Evolutionary conservation across 2,888 invertebrate genomes (phyloP).

Genomic region (Mycogona germanica): DNA sequence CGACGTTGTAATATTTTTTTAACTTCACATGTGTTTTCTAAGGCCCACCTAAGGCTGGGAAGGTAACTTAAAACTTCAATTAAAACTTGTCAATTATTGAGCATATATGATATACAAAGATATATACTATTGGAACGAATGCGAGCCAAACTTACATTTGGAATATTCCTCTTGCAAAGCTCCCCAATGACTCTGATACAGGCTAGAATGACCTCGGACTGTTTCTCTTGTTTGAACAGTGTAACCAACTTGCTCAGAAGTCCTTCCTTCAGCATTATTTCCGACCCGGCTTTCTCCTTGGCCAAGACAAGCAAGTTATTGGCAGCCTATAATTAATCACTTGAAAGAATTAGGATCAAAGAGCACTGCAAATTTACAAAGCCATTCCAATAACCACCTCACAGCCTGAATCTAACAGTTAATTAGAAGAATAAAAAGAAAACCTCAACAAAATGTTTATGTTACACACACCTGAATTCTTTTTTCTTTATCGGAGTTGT

Average conservation of each 20-base stretch:
- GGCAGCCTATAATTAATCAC: slow-evolving; percentile 57
- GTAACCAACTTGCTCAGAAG: slow-evolving; percentile 52
- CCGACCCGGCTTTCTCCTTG: slow-evolving; percentile 60
- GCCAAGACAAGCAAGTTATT: slow-evolving; percentile 85
- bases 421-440: no score
- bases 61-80: no score
- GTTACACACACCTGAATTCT: slow-evolving; percentile 29
- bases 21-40: no score
- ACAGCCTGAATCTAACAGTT: no score
- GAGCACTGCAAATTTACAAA: neutral
- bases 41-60: no score
- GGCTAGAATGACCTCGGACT: slow-evolving; percentile 56
- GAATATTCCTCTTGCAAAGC: slow-evolving; percentile 56
- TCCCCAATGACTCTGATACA: slow-evolving; percentile 64
- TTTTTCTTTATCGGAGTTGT: slow-evolving; percentile 27
- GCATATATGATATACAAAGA: no score
- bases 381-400: no score
- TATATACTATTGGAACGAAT: neutral
- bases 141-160: slow-evolving; percentile 38
- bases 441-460: no score
- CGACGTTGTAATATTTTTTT: no score
- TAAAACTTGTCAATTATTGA: no score
- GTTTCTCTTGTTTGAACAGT: slow-evolving; percentile 65
- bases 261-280: slow-evolving; percentile 55
- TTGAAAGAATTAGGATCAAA: neutral